Evolutionary conservation across 2,113 vertebrate species (phyloP).

Genomic region (Ceyx margarethae): DNA sequence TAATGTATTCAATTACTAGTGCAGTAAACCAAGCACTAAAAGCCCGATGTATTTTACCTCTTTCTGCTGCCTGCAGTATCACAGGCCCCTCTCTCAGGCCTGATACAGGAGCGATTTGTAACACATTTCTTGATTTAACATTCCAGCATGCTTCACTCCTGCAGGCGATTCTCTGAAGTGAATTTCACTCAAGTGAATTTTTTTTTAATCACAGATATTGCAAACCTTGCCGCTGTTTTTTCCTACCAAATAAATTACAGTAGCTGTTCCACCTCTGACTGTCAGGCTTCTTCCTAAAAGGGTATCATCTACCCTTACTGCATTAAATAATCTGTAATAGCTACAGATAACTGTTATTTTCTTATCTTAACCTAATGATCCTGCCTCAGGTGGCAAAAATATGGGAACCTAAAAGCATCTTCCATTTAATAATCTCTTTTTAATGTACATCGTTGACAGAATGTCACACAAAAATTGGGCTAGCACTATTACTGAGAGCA

Average conservation of each 20-base stretch:
- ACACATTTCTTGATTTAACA: neutral
- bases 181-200: constrained; percentile 44
- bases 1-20: constrained; percentile 2
- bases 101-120: neutral
- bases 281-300: constrained; percentile 60
- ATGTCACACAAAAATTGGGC: constrained; percentile 43
- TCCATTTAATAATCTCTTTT: constrained; percentile 55
- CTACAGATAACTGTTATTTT: constrained; percentile 63
- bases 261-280: constrained; percentile 39
- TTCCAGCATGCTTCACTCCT: constrained; percentile 9
- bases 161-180: constrained; percentile 31
- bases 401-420: constrained; percentile 46
- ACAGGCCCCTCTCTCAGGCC: neutral
- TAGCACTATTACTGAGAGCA: constrained; percentile 41
- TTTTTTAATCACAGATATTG: constrained; percentile 46
- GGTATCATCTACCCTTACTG: constrained; percentile 60
- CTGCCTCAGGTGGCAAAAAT: constrained; percentile 46
- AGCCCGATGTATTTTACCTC: neutral
- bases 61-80: neutral
- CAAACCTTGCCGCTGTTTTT: constrained; percentile 9
- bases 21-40: constrained; percentile 3
- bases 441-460: constrained; percentile 44
- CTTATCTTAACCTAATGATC: constrained; percentile 65
- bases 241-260: constrained; percentile 46
- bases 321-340: constrained; percentile 62